A percentile compares a stretch with the other conserved stretches of the same genome.
These are phyloP conservation scores for Trididemnum nubilum DNA, from an alignment of 23 tunicate genomes.

Conservation along the genomic window DNA sequence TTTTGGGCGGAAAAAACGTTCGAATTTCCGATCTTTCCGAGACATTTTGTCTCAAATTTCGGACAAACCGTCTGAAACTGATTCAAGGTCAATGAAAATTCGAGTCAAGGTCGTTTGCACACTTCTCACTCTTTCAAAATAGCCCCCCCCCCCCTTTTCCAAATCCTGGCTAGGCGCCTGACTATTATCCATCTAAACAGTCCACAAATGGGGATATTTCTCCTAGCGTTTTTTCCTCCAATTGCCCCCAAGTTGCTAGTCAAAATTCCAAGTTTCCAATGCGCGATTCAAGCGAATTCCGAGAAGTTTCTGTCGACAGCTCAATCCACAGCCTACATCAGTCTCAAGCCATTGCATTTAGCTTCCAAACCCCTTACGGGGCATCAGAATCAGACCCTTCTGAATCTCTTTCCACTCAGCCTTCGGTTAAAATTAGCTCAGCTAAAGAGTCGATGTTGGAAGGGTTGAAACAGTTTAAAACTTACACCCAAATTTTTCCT, in stretches of 20 bases:
- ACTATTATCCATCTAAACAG: not conserved
- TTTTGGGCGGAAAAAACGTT: too few relatives aligned
- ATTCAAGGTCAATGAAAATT: too few relatives aligned
- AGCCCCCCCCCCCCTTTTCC: not conserved
- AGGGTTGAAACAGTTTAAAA: constrained; percentile 39
- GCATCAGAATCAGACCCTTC: not conserved
- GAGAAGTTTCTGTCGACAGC: constrained; percentile 7
- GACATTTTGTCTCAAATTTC: too few relatives aligned
- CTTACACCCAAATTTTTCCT: constrained; percentile 60
- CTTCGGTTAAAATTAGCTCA: constrained; percentile 41
- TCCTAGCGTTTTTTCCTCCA: not conserved
- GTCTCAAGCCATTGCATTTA: constrained; percentile 3
- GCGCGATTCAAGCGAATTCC: not conserved
- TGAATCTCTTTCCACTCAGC: not conserved
- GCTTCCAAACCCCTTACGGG: not conserved
- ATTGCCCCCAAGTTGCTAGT: not conserved
- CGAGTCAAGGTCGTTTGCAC: too few relatives aligned
- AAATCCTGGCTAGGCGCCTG: too few relatives aligned
- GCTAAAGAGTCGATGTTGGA: constrained; percentile 56
- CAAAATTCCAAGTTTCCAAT: constrained; percentile 1
- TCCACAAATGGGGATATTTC: not conserved
- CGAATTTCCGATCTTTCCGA: too few relatives aligned
- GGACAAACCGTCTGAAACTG: too few relatives aligned
- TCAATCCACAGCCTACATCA: not conserved
- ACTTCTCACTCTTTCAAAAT: too few relatives aligned